Base-by-base conservation (phyloP, 1,140 invertebrate species). In the Anastrepha obliqua region DNA sequence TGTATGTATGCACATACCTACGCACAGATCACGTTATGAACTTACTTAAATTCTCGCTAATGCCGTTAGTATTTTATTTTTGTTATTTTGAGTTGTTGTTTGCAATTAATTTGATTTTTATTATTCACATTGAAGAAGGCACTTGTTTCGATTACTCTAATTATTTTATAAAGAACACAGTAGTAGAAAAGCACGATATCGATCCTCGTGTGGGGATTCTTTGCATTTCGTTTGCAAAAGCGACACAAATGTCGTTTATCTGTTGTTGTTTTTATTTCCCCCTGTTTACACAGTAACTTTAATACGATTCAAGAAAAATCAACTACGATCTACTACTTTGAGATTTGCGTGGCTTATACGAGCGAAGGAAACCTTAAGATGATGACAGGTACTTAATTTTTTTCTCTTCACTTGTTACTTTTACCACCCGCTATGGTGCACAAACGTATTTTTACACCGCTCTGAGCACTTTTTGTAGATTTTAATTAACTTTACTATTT, bases 141-240 rank as follows among this genome's bases (percentile, higher is more conserved):
- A 88, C 87, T 88, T 88, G 47, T 55, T 81, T 39, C 39, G 47
- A 78, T 87, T 29, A 67, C 67, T 87, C 59, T 70, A 87, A 42
- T 67, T 67, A 15, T 39, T 67, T 39, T 20, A 81, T 20, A 47
- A 20, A 29, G 29, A 55, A 81, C 29, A 1, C 3, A 6, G 15
- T 47, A 47, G 39, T 44, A 60, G 64, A 44, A 13, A 20, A 81
- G 51, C 67, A 86, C 87, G 87, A 88, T 88, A 86, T 85, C 59
- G 55, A 88, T 86, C 87, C 85, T 88, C 87, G 87, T 81, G 85
- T 78, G 67, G 65, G 85, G 85, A 86, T 86, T 58, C 20, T 81
- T 65, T 85, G 47, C 8, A 78, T 8, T 87, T 87, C 20, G 20
- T 39, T 58, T 60, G 70, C 13, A 47, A 81, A 87, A 87, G n/a